Base-by-base conservation (phyloP, 2,113 vertebrate genomes). In the Cacatua alba region DNA sequence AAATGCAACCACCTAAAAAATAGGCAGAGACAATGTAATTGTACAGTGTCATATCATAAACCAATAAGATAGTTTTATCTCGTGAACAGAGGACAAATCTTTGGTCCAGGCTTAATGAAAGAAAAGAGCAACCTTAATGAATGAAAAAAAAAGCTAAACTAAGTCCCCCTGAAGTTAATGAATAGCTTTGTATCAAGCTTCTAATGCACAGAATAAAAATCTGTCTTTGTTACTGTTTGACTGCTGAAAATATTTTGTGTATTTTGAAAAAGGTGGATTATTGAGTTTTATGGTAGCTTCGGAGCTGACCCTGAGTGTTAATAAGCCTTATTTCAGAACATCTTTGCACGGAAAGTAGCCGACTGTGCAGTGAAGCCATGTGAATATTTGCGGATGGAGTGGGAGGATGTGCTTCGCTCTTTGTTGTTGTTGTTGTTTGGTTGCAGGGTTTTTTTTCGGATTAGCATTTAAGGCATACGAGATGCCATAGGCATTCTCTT, bases 401-500 rank as follows among this genome's bases (percentile, higher is more conserved):
- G 12, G 60, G n/a, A 83, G 23, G 44, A 63, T 81, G 51, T 60
- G 18, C 19, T 74, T 53, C 65, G 16, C 10, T 87, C 74, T n/a
- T 68, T 81, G 26, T 72, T 88, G 26, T 53, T 39, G 48, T 44
- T 41, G 49, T 46, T 82, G 31, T n/a, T 92, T 78, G 37, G 14
- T 70, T 82, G 11, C 19, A 44, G 53, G 26, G 6, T 16, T 51
- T 44, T 74, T 79, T 55, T 78, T 53, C 15, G 46, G 92, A 64
- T 82, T 82, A 93, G 35, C 79, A 67, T 94, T 94, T 96, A 94
- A 89, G 59, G 65, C 65, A 90, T 82, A 95, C 71, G 87, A 95
- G 88, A 96, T 89, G 83, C 90, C 80, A 92, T 63, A 97, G 90
- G 83, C 95, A 85, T 95, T 94, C 90, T 95, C 71, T 86, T 87